phyloP scores from a whole-genome alignment of 2,113 vertebrate species.

The Dissostichus mawsoni region DNA sequence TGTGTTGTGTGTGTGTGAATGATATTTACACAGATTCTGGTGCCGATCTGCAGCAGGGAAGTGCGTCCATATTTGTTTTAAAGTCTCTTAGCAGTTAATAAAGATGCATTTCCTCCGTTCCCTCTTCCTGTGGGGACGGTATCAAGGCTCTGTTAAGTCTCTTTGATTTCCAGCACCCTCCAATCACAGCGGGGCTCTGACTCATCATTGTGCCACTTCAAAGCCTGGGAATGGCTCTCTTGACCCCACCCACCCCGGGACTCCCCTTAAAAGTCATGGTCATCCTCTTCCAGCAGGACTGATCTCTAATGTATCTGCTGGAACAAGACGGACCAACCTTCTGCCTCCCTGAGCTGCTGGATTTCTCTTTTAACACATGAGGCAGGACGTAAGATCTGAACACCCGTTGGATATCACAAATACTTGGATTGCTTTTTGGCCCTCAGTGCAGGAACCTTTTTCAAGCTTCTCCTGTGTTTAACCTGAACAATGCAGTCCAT shows the following conservation, averaged over 20 bases:
- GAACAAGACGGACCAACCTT: slow-evolving; percentile 17
- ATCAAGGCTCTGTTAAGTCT: slow-evolving; percentile 94
- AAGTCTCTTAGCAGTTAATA: slow-evolving; percentile 90
- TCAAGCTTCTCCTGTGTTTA: neutral
- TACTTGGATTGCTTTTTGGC: slow-evolving; percentile 35
- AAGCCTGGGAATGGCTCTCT: slow-evolving; percentile 84
- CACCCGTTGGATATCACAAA: slow-evolving; percentile 54
- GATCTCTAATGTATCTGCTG: slow-evolving; percentile 55
- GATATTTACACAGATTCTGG: slow-evolving; percentile 63
- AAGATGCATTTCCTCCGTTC: slow-evolving; percentile 86
- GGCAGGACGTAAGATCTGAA: slow-evolving; percentile 16
- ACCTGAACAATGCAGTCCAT: slow-evolving; percentile 81
- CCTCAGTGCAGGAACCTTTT: slow-evolving; percentile 29
- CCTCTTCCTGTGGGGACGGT: slow-evolving; percentile 89
- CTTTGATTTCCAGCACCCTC: slow-evolving; percentile 89
- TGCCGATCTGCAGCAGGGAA: slow-evolving; percentile 61
- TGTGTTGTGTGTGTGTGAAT: slow-evolving; percentile 52
- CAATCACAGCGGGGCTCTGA: slow-evolving; percentile 85
- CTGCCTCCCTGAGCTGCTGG: slow-evolving; percentile 50
- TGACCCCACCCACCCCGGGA: slow-evolving; percentile 85
- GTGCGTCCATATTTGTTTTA: slow-evolving; percentile 87
- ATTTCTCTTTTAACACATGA: slow-evolving; percentile 47
- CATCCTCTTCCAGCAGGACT: slow-evolving; percentile 64
- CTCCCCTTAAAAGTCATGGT: slow-evolving; percentile 86
- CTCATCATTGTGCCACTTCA: slow-evolving; percentile 92